phyloP scores from a whole-genome alignment of 2,113 vertebrate species.

The Callospermophilus lateralis region DNA sequence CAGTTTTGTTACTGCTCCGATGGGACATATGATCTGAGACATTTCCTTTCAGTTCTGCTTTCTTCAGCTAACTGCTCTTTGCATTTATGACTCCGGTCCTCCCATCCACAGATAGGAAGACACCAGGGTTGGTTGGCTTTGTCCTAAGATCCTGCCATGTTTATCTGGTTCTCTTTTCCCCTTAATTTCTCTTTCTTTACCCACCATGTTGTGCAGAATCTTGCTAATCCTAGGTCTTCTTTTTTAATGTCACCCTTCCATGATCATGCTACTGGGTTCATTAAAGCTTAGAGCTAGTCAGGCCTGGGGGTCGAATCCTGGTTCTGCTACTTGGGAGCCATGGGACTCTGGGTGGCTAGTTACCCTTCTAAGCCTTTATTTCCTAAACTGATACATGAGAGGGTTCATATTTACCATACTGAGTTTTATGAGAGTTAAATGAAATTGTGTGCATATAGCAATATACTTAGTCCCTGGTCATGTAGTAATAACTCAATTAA shows the following conservation, averaged over 20 bases:
- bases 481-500: constrained; percentile 25
- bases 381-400: background rate
- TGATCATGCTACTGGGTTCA: too few relatives aligned
- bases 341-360: background rate
- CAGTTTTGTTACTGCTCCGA: background rate
- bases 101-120: background rate
- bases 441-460: background rate
- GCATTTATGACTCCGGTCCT: background rate
- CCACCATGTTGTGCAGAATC: fast-evolving
- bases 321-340: background rate
- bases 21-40: background rate
- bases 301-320: fast-evolving
- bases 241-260: background rate
- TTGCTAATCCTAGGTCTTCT: background rate
- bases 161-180: background rate
- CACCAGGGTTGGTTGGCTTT: background rate
- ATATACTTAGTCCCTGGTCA: background rate
- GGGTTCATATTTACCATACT: background rate
- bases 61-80: background rate
- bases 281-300: background rate
- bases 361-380: background rate
- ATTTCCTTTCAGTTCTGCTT: background rate
- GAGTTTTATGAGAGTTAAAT: constrained; percentile 46
- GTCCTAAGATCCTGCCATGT: background rate
- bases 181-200: background rate